Evolutionary conservation across 1,140 invertebrate species (phyloP), one percentile per base, ranked within the genome.

Genomic region (Scylla paramamosain): DNA sequence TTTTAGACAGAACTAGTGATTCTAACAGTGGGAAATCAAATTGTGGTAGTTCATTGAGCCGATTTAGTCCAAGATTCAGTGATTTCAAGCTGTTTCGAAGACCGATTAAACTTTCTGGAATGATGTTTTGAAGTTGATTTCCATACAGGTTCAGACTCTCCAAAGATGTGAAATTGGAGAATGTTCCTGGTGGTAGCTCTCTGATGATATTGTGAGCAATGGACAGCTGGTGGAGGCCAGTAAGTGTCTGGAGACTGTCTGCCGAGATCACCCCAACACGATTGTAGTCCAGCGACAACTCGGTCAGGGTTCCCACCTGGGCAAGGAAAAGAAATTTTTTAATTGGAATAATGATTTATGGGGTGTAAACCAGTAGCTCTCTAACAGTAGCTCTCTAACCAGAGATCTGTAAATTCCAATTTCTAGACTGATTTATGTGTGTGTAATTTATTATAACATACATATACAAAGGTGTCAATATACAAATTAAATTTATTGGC

Each of bases 131-230:
- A 12, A 99, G 97, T 91, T 98, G 97, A 96, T 99, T 99, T 29
- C 98, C 98, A 20, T 98, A 98, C 14, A 99, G 97, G 96, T 99
- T 98, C 52, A 99, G 97, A 91, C 97, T 97, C 94, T 97, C 97
- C n/a, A 99, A 97, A 93, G 97, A 95, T 77, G 90, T 95, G 96
- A 97, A 97, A 45, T 96, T 96, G 94, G 98, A 97, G 96, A 99
- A 99, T 3, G 98, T 98, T 52, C 97, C 98, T 0, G 98, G 96
- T 0, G 98, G 98, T 91, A 99, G 97, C 97, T 99, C 98, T 83
- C 98, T 97, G 20, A 99, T 98, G 0, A 99, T 98, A 97, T 99
- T 99, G 95, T 98, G 97, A 0, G 98, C 98, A 28, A 99, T 97
- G 31, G 96, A 96, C 10, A 96, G 95, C 94, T 97, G 97, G 91